phyloP scores from a whole-genome alignment of 2,113 vertebrate genomes.

The Lutjanus erythropterus region DNA sequence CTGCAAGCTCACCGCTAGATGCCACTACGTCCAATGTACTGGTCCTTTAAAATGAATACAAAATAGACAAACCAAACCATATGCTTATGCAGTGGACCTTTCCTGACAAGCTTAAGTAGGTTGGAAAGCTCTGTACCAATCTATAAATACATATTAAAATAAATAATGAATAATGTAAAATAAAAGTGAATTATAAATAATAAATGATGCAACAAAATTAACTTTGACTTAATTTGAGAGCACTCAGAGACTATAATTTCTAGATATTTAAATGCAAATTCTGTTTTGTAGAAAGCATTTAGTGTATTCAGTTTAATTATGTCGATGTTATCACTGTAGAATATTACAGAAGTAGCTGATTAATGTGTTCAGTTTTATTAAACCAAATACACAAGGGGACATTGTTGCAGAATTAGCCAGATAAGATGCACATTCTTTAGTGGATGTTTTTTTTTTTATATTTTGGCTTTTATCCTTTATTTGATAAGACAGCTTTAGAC shows the following conservation, averaged over 20 bases:
- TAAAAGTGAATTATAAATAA: too few species aligned
- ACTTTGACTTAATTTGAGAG: not conserved
- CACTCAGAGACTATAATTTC: not conserved
- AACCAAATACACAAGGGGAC: not conserved
- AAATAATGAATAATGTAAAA: too few species aligned
- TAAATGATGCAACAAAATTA: not conserved
- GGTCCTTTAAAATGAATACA: too few species aligned
- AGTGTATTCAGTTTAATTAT: not conserved
- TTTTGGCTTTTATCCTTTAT: too few species aligned
- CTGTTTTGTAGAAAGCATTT: not conserved
- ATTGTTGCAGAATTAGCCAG: not conserved
- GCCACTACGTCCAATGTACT: too few species aligned
- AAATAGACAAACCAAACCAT: too few species aligned
- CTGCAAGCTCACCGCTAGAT: too few species aligned
- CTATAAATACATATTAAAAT: not conserved
- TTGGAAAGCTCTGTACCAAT: not conserved
- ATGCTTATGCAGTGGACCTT: not conserved
- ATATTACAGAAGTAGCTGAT: slow-evolving; percentile 9
- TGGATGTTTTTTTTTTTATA: slow-evolving; percentile 7
- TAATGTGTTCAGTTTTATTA: not conserved
- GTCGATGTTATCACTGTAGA: slow-evolving; percentile 1
- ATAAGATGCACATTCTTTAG: not conserved
- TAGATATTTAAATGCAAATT: not conserved
- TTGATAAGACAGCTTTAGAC: too few species aligned
- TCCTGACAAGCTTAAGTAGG: not conserved